Percentiles rank a stretch among this genome's conserved stretches.
Evolutionary conservation across 2,113 vertebrate genomes (phyloP).

Genomic region (Centrocercus urophasianus): DNA sequence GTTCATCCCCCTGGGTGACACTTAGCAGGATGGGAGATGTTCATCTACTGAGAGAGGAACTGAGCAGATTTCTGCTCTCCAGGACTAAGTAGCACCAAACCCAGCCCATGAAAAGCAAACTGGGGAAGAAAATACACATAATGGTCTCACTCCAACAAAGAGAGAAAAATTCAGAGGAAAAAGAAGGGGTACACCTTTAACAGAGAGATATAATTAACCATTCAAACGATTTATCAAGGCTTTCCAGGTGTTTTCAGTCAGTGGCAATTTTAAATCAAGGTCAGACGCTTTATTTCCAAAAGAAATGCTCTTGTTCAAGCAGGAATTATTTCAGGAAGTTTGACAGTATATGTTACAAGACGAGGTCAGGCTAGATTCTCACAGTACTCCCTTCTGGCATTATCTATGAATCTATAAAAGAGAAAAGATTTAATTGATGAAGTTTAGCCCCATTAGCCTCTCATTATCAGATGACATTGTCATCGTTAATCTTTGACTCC

Average conservation of each 20-base stretch:
- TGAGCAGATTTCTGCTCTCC: background rate
- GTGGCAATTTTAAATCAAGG: constrained; percentile 35
- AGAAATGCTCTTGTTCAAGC: constrained; percentile 61
- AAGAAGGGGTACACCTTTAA: background rate
- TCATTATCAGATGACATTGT: constrained; percentile 67
- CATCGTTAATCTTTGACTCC: constrained; percentile 70
- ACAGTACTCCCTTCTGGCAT: constrained; percentile 60
- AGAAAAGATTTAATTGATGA: constrained; percentile 73
- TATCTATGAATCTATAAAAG: constrained; percentile 70
- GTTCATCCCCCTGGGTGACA: background rate
- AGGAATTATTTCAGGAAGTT: constrained; percentile 63
- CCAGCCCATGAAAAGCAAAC: background rate
- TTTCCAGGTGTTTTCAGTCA: constrained; percentile 39
- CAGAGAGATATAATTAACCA: constrained; percentile 17
- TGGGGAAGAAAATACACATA: background rate
- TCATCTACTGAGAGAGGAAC: background rate
- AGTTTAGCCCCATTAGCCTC: constrained; percentile 75
- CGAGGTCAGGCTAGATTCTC: constrained; percentile 62
- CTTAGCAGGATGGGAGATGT: background rate
- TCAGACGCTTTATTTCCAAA: constrained; percentile 54
- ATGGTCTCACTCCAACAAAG: background rate
- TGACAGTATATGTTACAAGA: constrained; percentile 44
- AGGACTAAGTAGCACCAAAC: background rate
- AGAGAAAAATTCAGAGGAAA: background rate
- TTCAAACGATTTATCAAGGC: constrained; percentile 20